Base-by-base conservation (phyloP, 2,888 invertebrate species). In the Acanthopleura granulata region DNA sequence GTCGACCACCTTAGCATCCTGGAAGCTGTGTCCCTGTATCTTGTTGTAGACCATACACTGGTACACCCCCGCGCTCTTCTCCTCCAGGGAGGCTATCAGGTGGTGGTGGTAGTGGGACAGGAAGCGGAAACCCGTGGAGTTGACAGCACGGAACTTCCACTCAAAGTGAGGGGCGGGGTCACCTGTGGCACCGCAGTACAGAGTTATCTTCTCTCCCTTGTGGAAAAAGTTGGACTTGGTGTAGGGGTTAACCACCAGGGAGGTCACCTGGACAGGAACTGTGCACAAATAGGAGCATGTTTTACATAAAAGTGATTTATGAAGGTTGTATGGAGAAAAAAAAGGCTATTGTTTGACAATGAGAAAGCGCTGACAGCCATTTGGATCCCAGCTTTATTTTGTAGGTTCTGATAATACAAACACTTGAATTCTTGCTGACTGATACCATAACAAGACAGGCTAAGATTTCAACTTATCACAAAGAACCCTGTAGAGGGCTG, bases 11-110 rank as follows among this genome's bases (percentile, higher is more conserved):
- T 49, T 18, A n/a, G 40, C 50, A 30, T 71, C 71, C 40, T 22
- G 71, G 40, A 49, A 71, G 50, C n/a, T 49, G 15, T 49, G 49
- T 18, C 71, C 71, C n/a, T 71, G 40, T 27, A 71, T 71, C 15
- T 29, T 40, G 25, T 71, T 71, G n/a, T 18, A 49, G 30, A 71
- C 71, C 25, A 71, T 49, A 49, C 71, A 71, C 71, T 49, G n/a
- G 25, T 71, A 71, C n/a, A 14, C 27, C 22, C 71, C 71, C 1
- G 50, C 50, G 9, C 16, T 49, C 18, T 27, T n/a, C 25, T 71
- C 71, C 40, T 71, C 50, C 49, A 71, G 49, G 6, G 16, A 14
- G 14, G 40, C n/a, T 6, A 71, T 71, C 15, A 49, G 49, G 49
- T 71, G 50, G 18, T 49, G 50, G 15, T 49, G 71, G 49, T 22